Conservation (phyloP, 2,113 vertebrate genomes). For the Scophthalmus maximus region DNA sequence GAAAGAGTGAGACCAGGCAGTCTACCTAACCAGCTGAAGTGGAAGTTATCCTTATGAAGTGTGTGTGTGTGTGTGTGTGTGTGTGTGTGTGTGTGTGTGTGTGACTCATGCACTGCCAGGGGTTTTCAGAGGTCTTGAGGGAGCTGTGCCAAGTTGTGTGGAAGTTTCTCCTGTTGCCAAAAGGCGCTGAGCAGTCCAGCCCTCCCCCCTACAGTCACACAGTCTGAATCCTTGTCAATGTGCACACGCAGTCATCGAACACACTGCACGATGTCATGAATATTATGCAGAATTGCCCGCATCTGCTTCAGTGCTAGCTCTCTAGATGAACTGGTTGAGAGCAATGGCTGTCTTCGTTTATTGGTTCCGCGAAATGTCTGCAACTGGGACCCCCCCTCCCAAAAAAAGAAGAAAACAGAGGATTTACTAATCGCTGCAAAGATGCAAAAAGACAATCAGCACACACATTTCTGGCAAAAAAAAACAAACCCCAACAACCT, state of each 20-base stretch:
- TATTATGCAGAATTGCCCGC: not conserved
- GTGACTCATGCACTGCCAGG: constrained; percentile 74
- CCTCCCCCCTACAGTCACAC: constrained; percentile 29
- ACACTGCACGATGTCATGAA: not conserved
- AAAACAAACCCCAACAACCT: no score
- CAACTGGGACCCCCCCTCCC: no score
- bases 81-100: constrained; percentile 43
- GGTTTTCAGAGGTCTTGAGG: constrained; percentile 68
- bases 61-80: constrained; percentile 45
- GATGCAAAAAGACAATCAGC: constrained; percentile 5
- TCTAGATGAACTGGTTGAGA: not conserved
- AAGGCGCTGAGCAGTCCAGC: constrained; percentile 50
- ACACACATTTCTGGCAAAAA: constrained; percentile 3
- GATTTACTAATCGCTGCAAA: constrained; percentile 4
- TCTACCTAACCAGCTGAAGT: constrained; percentile 83
- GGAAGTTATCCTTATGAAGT: constrained; percentile 77
- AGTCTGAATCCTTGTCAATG: constrained; percentile 13
- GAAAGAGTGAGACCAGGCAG: constrained; percentile 62
- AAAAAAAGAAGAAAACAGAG: no score
- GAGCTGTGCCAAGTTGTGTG: constrained; percentile 75
- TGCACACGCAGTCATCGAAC: not conserved
- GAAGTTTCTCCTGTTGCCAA: constrained; percentile 74
- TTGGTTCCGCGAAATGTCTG: not conserved
- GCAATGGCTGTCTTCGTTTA: not conserved
- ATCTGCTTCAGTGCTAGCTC: not conserved